Evolutionary conservation across 2,113 vertebrate genomes (phyloP).

Genomic region (Taxidea taxus): DNA sequence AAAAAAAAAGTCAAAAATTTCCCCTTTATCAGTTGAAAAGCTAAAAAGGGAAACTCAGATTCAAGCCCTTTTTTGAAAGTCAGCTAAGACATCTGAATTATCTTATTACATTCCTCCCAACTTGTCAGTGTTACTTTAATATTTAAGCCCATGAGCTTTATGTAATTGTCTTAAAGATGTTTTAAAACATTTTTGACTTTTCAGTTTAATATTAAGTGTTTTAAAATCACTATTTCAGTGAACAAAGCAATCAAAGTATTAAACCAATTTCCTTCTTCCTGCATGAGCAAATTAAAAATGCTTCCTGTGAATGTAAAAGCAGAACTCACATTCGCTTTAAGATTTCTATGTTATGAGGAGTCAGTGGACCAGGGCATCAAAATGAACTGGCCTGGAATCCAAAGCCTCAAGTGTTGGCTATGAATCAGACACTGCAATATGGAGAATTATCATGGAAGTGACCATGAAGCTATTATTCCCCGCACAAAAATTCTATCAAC

Average conservation of each 20-base stretch:
- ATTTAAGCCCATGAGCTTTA: not conserved
- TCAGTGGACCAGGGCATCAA: not conserved
- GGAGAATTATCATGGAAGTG: conserved; percentile 25
- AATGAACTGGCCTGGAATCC: not conserved
- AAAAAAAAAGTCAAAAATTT: not conserved
- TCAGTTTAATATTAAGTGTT: conserved; percentile 38
- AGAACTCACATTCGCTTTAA: not conserved
- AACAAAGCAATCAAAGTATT: conserved; percentile 38
- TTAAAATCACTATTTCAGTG: conserved; percentile 37
- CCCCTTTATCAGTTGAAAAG: conserved; percentile 2
- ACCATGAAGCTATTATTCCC: not conserved
- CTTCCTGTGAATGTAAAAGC: not conserved
- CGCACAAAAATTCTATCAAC: not conserved
- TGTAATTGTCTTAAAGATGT: conserved; percentile 19
- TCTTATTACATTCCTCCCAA: conserved; percentile 1
- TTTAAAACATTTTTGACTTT: conserved; percentile 62
- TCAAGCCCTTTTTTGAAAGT: conserved; percentile 2
- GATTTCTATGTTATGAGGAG: not conserved
- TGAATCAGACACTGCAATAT: conserved; percentile 17
- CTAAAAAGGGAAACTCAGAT: conserved; percentile 3
- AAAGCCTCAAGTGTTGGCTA: conserved; percentile 23
- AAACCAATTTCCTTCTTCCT: not conserved
- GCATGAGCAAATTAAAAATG: conserved; percentile 34
- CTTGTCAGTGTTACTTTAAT: conserved; percentile 20
- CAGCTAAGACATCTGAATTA: not conserved